phyloP scores from a whole-genome alignment of 2,113 vertebrate genomes.

The Axis porcinus region DNA sequence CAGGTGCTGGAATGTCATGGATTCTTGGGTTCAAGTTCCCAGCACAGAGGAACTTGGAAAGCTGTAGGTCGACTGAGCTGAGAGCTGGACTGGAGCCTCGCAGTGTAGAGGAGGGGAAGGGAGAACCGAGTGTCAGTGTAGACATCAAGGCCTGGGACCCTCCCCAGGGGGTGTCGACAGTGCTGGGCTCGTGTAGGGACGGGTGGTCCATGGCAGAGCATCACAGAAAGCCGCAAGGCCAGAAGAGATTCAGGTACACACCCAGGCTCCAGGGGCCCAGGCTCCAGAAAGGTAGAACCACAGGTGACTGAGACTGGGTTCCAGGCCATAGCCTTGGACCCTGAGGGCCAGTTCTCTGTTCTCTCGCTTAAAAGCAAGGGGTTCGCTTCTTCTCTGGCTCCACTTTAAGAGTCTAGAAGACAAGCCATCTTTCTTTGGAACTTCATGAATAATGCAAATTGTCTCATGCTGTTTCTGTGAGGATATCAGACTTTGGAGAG shows the following conservation, averaged over 20 bases:
- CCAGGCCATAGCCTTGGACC: too few relatives aligned
- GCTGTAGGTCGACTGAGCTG: rapidly evolving
- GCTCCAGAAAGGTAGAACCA: not conserved
- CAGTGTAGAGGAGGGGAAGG: not conserved
- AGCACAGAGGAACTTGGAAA: not conserved
- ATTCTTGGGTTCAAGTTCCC: not conserved
- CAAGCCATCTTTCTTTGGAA: not conserved
- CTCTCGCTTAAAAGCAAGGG: not conserved
- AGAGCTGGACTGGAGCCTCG: not conserved
- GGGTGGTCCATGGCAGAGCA: rapidly evolving
- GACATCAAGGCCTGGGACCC: not conserved
- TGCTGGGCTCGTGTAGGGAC: rapidly evolving
- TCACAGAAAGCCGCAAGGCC: not conserved
- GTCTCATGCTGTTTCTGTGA: not conserved
- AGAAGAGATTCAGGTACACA: too few relatives aligned
- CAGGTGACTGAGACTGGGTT: rapidly evolving
- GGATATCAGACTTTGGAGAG: rapidly evolving
- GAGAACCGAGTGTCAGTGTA: rapidly evolving
- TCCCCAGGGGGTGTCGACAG: too few relatives aligned
- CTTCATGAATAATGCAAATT: not conserved
- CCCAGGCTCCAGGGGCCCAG: not conserved
- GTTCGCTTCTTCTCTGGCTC: not conserved
- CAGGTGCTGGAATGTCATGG: rapidly evolving
- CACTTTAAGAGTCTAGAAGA: not conserved
- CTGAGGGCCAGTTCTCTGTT: not conserved